Conservation (phyloP, 2,888 invertebrate species). For the Parnassius apollo region DNA sequence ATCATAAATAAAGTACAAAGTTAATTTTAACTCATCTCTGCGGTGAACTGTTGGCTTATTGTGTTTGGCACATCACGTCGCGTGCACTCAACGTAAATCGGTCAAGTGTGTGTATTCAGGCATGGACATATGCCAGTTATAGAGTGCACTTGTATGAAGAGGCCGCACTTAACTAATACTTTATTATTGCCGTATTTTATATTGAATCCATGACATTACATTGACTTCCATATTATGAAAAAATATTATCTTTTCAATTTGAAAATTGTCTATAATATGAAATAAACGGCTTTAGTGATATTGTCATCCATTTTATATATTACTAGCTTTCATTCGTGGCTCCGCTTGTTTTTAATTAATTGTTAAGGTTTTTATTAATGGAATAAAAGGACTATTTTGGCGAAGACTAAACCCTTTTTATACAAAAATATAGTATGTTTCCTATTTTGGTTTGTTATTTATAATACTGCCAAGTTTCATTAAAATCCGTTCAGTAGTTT, state of each 20-base stretch:
- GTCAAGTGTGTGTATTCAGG: conserved; percentile 24
- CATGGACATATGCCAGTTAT: conserved; percentile 18
- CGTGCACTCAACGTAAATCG: conserved; percentile 13
- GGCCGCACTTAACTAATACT: conserved; percentile 12
- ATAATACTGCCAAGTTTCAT: no score
- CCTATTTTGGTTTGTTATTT: no score
- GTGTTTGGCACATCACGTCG: conserved; percentile 19
- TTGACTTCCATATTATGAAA: not conserved
- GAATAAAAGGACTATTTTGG: no score
- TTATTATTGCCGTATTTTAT: conserved; percentile 1
- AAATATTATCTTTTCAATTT: not conserved
- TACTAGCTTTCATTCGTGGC: no score
- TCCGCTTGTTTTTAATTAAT: no score
- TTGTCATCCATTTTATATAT: no score
- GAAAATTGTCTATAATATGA: not conserved
- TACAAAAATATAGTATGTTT: no score
- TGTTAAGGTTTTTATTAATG: no score
- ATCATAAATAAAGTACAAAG: no score
- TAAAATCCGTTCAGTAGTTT: no score
- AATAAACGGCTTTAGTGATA: no score
- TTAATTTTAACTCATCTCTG: not conserved
- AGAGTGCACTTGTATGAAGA: conserved; percentile 16
- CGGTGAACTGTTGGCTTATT: conserved; percentile 13
- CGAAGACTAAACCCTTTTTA: no score
- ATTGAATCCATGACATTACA: not conserved